phyloP scores from a whole-genome alignment of 2,888 invertebrate genomes.

The Disparrhopalites patrizii region DNA sequence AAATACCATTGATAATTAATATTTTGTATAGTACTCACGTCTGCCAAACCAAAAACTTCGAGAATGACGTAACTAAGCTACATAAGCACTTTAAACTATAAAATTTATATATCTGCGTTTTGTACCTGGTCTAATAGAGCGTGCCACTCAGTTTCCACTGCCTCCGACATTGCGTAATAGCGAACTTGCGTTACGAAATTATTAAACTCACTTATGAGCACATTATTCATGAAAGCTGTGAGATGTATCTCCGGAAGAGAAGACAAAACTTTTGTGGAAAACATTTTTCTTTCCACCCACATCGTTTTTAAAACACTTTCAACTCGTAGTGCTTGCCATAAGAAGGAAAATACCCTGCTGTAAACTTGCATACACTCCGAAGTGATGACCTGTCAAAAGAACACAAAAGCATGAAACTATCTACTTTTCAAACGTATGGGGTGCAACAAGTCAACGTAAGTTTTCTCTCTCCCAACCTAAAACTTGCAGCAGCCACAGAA shows the following conservation, averaged over 20 bases:
- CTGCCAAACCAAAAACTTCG: no score
- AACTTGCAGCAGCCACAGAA: no score
- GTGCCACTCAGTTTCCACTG: slow-evolving; percentile 27
- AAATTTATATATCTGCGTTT: not conserved
- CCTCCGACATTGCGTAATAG: slow-evolving; percentile 28
- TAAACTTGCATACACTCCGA: slow-evolving; percentile 13
- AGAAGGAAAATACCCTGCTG: slow-evolving; percentile 17
- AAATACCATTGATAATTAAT: no score
- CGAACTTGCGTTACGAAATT: slow-evolving; percentile 20
- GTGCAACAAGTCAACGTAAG: no score
- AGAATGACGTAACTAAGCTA: no score
- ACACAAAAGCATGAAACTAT: not conserved
- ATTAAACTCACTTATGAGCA: slow-evolving; percentile 21
- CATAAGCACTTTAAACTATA: no score
- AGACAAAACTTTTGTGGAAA: slow-evolving; percentile 8
- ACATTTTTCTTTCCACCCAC: slow-evolving; percentile 19
- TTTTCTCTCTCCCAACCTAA: no score
- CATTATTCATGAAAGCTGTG: slow-evolving; percentile 10
- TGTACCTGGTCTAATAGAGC: not conserved
- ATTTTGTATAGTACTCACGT: no score
- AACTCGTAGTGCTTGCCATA: slow-evolving; percentile 20
- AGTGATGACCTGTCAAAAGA: slow-evolving; percentile 12
- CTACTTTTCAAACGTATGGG: not conserved
- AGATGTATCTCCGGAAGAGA: slow-evolving; percentile 7
- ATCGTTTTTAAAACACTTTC: slow-evolving; percentile 16